phyloP scores from a whole-genome alignment of 2,888 invertebrate species.

The Rotaria socialis region DNA sequence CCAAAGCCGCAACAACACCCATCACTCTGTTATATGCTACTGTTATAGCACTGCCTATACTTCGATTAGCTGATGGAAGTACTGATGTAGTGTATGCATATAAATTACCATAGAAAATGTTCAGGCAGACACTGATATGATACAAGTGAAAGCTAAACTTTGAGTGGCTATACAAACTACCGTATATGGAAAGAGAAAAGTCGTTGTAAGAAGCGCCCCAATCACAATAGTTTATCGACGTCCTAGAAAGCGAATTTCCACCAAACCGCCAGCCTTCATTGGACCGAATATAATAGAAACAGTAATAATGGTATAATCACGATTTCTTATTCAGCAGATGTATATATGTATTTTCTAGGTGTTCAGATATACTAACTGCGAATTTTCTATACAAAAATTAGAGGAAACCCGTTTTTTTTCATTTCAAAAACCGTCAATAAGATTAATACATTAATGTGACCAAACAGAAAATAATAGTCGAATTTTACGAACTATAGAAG shows the following conservation, averaged over 20 bases:
- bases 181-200: not conserved
- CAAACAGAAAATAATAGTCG: too few relatives aligned
- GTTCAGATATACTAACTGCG: too few relatives aligned
- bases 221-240: not conserved
- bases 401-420: too few relatives aligned
- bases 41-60: not conserved
- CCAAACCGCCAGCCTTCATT: not conserved
- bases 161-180: not conserved
- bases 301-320: not conserved
- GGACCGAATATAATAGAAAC: not conserved
- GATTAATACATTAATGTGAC: too few relatives aligned
- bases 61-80: not conserved
- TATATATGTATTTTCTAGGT: too few relatives aligned
- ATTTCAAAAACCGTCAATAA: too few relatives aligned
- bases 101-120: not conserved
- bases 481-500: too few relatives aligned
- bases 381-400: too few relatives aligned
- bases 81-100: not conserved
- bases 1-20: not conserved
- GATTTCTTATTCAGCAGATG: too few relatives aligned
- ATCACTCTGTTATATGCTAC: not conserved
- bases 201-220: not conserved
- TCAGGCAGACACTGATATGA: not conserved
- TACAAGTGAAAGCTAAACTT: not conserved
- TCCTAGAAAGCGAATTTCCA: not conserved